These are phyloP conservation scores for Unio pictorum DNA, from an alignment of 2,888 invertebrate genomes.

Conservation along the genomic window DNA sequence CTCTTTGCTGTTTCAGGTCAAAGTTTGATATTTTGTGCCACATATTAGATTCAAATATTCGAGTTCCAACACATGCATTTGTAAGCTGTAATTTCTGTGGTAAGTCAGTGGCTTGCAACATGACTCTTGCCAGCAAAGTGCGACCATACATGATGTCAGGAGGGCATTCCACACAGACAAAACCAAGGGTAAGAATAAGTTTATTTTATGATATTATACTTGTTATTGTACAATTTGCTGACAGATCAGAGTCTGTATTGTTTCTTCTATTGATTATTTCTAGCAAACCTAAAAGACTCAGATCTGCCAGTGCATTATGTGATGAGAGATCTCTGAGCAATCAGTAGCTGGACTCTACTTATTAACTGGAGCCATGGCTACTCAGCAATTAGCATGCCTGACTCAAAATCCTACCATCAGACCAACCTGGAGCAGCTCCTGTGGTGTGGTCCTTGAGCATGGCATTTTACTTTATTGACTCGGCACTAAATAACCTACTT, in stretches of 20 bases:
- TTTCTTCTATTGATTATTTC: background rate
- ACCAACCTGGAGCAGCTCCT: no score
- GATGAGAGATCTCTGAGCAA: no score
- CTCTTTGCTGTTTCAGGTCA: conserved; percentile 77
- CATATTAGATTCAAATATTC: conserved; percentile 39
- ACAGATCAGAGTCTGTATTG: background rate
- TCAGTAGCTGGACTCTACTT: background rate
- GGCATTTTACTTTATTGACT: no score
- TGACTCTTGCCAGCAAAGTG: conserved; percentile 43
- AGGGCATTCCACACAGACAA: conserved; percentile 77
- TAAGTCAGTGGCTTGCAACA: conserved; percentile 80
- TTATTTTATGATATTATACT: background rate
- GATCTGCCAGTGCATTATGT: background rate
- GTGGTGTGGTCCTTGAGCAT: no score
- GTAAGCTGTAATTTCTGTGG: conserved; percentile 96
- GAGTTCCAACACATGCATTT: conserved; percentile 76
- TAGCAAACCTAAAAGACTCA: background rate
- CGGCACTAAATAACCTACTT: no score
- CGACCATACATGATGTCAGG: conserved; percentile 68
- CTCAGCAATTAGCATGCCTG: no score
- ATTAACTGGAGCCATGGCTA: no score
- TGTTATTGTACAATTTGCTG: background rate
- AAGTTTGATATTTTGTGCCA: conserved; percentile 82
- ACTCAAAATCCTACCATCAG: background rate
- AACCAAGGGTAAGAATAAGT: conserved; percentile 78